phyloP scores from a whole-genome alignment of 1,140 invertebrate genomes.

The Bombus impatiens region DNA sequence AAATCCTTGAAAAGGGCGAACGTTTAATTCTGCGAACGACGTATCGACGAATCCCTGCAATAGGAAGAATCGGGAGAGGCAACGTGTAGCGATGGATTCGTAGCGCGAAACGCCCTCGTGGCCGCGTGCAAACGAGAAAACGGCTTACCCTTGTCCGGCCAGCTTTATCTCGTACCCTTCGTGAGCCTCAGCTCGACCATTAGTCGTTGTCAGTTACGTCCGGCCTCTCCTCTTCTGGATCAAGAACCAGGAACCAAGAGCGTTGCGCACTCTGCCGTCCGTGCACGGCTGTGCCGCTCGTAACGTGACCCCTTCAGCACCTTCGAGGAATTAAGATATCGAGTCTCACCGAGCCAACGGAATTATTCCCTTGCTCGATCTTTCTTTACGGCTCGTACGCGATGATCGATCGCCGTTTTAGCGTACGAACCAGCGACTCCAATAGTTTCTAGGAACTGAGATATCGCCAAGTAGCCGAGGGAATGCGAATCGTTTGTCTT shows the following conservation, averaged over 20 bases:
- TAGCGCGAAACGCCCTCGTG: conserved; percentile 51
- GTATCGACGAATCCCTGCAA: too few relatives aligned
- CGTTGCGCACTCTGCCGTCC: conserved; percentile 6
- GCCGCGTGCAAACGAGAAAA: conserved; percentile 72
- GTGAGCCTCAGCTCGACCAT: conserved; percentile 65
- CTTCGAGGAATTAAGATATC: conserved; percentile 77
- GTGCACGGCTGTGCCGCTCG: conserved; percentile 57
- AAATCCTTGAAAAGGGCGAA: background rate
- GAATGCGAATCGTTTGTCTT: background rate
- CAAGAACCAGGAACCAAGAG: conserved; percentile 59
- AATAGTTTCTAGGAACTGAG: conserved; percentile 37
- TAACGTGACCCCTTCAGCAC: conserved; percentile 75
- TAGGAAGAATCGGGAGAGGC: background rate
- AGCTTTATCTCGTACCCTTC: conserved; percentile 67
- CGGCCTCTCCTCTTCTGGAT: conserved; percentile 69
- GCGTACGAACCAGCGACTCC: background rate
- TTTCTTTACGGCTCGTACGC: conserved; percentile 35
- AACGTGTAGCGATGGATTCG: conserved; percentile 49
- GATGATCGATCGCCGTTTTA: conserved; percentile 43
- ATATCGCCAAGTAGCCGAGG: background rate
- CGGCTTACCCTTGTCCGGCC: conserved; percentile 65
- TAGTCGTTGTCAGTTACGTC: conserved; percentile 78
- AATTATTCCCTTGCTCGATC: conserved; percentile 56
- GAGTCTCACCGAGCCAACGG: conserved; percentile 57
- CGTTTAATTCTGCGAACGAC: too few relatives aligned